phyloP scores from a whole-genome alignment of 2,888 invertebrate species.

The Drosophila suboccidentalis region DNA sequence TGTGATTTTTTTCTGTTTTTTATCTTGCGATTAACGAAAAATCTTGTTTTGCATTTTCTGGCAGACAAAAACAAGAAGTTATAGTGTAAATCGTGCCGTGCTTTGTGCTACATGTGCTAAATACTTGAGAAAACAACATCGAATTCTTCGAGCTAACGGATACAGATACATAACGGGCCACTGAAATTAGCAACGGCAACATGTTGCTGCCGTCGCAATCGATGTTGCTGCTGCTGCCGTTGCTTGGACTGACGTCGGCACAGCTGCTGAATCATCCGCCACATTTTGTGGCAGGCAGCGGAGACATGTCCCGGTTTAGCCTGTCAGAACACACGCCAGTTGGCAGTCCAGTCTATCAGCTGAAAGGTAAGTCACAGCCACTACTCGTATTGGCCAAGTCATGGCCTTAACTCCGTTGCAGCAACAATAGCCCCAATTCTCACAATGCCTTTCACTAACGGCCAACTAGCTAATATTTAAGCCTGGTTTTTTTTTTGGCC shows the following conservation, averaged over 20 bases:
- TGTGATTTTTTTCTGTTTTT: conserved; percentile 2
- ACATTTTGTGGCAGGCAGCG: conserved; percentile 90
- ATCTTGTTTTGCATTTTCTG: conserved; percentile 41
- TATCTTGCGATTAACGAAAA: conserved; percentile 27
- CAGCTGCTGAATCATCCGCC: conserved; percentile 91
- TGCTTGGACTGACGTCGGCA: conserved; percentile 43
- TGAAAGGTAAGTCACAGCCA: conserved; percentile 87
- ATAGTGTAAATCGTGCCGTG: conserved; percentile 18
- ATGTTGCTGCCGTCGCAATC: conserved; percentile 62
- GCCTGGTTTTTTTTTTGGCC: conserved; percentile 14
- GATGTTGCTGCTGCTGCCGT: conserved; percentile 31
- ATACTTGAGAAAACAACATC: conserved; percentile 57
- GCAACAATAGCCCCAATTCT: conserved; percentile 66
- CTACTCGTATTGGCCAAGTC: conserved; percentile 37
- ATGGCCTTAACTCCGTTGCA: conserved; percentile 12
- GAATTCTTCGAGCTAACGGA: conserved; percentile 62
- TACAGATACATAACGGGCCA: conserved; percentile 66
- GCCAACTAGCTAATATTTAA: conserved; percentile 22
- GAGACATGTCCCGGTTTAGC: conserved; percentile 92
- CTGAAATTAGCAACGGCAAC: conserved; percentile 71
- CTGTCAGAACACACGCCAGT: conserved; percentile 91
- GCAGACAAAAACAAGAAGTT: conserved; percentile 13
- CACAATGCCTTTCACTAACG: conserved; percentile 71
- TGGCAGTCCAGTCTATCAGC: conserved; percentile 91
- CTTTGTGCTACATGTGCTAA: conserved; percentile 67